Evolutionary conservation across 2,888 invertebrate genomes (phyloP), one percentile per base, ranked within the genome.

Genomic region (Rhabditoides inermis): DNA sequence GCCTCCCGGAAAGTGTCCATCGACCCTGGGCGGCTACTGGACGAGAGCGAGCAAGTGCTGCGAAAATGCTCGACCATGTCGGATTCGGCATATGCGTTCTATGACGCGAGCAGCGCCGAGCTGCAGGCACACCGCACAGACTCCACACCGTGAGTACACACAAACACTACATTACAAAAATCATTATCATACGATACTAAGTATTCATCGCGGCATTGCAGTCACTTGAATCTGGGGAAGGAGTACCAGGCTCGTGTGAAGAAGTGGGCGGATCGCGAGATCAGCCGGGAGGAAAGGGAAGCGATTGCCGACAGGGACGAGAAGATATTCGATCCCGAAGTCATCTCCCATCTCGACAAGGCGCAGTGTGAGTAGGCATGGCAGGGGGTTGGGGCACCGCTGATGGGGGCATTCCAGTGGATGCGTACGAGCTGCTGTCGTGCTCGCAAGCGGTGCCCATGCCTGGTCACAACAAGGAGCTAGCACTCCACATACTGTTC

Each of bases 401-500:
- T n/a, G n/a, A n/a, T n/a, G 15, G 15, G 25, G 2, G 5, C 15
- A 10, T 63, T 65, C 61, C 59, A 72, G 72, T 74, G n/a, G 61
- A 60, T 39, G 71, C 74, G 18, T 74, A 65, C 56, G 74, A 74
- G 45, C 48, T 64, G 12, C 58, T 74, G 22, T 65, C 72, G 18
- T 72, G 71, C 57, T 67, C 68, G 50, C 61, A 64, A 46, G 73
- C 73, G 6, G 62, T 68, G 28, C 71, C 71, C 15, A 49, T 60
- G 32, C 62, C 67, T 12, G 74, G 74, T 28, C 52, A 63, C 27
- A 75, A 74, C 53, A 74, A 68, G 56, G 74, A 74, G 48, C 49
- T 74, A n/a, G 74, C 74, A 2, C 56, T 74, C 26, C 73, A 74
- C 54, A 50, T 74, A 37, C 56, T 74, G 20, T 69, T 69, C 68